Conservation (phyloP, 2,888 invertebrate species). For the Megastigmus dorsalis region DNA sequence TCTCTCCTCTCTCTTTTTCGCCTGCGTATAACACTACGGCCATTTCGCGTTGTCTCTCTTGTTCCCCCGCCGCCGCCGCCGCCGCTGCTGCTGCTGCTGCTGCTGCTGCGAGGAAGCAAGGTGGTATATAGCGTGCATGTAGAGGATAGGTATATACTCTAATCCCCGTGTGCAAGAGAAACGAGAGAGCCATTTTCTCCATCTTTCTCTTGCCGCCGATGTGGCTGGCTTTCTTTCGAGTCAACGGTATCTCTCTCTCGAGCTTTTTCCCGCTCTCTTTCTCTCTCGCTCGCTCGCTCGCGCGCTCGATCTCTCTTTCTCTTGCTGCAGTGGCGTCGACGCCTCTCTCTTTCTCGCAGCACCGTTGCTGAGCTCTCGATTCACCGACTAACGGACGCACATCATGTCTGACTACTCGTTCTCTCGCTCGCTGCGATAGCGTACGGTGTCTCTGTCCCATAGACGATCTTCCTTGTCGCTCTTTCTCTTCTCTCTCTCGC, state of each 20-base stretch:
- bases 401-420: constrained; percentile 26
- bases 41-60: constrained; percentile 43
- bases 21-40: constrained; percentile 38
- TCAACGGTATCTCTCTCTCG: constrained; percentile 15
- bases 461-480: constrained; percentile 1
- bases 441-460: not conserved
- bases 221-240: not conserved
- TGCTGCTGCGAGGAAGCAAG: not conserved
- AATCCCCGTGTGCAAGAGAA: constrained; percentile 5
- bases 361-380: not conserved
- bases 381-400: not conserved
- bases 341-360: constrained; percentile 18
- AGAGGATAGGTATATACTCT: constrained; percentile 57
- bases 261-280: constrained; percentile 26
- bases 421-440: constrained; percentile 20
- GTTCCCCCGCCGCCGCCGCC: constrained; percentile 43
- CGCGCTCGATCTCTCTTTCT: constrained; percentile 24
- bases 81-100: constrained; percentile 55
- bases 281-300: constrained; percentile 15
- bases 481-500: constrained; percentile 17
- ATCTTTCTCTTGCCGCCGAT: constrained; percentile 25
- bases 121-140: constrained; percentile 52
- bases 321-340: constrained; percentile 1
- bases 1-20: constrained; percentile 9
- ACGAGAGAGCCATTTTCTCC: constrained; percentile 37